phyloP scores from a whole-genome alignment of 2,888 invertebrate species.

The Mayetiola destructor region DNA sequence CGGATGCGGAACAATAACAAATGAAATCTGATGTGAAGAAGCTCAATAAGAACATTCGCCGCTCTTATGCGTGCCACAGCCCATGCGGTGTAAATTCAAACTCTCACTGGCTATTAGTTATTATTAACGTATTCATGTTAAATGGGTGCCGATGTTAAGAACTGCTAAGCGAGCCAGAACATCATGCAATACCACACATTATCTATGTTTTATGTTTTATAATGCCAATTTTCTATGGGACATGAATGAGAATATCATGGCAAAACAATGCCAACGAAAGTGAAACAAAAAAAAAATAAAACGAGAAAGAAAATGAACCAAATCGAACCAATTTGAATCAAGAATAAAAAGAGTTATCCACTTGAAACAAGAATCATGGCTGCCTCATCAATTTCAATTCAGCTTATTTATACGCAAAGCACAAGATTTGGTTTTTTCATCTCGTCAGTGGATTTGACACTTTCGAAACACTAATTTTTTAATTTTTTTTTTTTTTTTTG shows the following conservation, averaged over 20 bases:
- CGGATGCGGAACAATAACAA: no score
- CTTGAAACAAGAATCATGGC: not conserved
- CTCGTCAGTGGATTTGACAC: not conserved
- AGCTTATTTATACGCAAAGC: slow-evolving; percentile 1
- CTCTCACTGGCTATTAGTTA: no score
- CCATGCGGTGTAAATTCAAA: no score
- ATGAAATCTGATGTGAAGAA: no score
- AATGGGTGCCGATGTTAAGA: no score
- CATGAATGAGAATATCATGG: slow-evolving; percentile 1
- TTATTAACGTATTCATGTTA: no score
- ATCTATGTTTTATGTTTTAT: slow-evolving; percentile 6
- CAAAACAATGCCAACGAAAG: not conserved
- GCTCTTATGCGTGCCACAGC: no score
- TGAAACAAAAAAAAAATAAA: not conserved
- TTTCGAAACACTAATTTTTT: not conserved
- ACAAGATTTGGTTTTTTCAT: not conserved
- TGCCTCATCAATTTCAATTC: not conserved
- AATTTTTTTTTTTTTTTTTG: not conserved
- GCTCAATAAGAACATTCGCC: no score
- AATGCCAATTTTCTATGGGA: slow-evolving; percentile 4
- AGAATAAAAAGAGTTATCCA: not conserved
- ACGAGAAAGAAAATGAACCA: no score
- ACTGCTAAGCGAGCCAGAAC: no score
- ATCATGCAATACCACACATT: not conserved
- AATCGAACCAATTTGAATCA: no score